A percentile compares a stretch with the other conserved stretches of the same genome.
These are phyloP conservation scores for Eutrigla gurnardus DNA, from an alignment of 2,797 vertebrate genomes.

Conservation along the genomic window DNA sequence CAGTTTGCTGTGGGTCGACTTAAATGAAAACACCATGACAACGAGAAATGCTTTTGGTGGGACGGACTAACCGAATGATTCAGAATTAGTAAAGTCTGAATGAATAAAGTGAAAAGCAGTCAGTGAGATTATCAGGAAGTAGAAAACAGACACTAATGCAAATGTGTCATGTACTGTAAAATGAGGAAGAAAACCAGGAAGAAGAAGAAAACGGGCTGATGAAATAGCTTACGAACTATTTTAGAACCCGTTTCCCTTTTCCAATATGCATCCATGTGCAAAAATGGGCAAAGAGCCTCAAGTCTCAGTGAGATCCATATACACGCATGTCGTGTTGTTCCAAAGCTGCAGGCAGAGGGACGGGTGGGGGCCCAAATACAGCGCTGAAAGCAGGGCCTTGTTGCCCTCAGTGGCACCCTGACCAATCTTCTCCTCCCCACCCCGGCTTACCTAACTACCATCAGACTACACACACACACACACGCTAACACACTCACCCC, in stretches of 20 bases:
- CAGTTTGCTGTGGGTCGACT: not conserved
- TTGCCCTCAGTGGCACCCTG: conserved; percentile 61
- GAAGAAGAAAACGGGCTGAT: not conserved
- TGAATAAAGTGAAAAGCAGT: too few relatives aligned
- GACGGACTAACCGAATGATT: not conserved
- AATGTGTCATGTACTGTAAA: conserved; percentile 6
- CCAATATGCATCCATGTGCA: conserved; percentile 11
- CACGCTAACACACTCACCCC: conserved; percentile 24
- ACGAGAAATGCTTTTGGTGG: not conserved
- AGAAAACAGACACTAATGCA: not conserved
- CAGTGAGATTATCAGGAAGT: not conserved
- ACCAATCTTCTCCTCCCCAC: conserved; percentile 54
- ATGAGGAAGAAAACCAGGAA: not conserved
- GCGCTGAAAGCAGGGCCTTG: conserved; percentile 76
- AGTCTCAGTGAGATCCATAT: conserved; percentile 10
- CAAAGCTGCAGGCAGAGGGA: conserved; percentile 33
- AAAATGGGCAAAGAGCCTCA: not conserved
- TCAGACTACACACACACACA: conserved; percentile 36
- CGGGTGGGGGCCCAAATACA: conserved; percentile 28
- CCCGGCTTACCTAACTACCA: conserved; percentile 48
- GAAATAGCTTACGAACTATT: not conserved
- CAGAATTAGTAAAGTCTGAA: too few relatives aligned
- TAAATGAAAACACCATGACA: not conserved
- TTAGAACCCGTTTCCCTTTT: not conserved
- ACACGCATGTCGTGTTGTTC: conserved; percentile 43